phyloP scores from a whole-genome alignment of 23 tunicate genomes.

The Oikopleura dioica region DNA sequence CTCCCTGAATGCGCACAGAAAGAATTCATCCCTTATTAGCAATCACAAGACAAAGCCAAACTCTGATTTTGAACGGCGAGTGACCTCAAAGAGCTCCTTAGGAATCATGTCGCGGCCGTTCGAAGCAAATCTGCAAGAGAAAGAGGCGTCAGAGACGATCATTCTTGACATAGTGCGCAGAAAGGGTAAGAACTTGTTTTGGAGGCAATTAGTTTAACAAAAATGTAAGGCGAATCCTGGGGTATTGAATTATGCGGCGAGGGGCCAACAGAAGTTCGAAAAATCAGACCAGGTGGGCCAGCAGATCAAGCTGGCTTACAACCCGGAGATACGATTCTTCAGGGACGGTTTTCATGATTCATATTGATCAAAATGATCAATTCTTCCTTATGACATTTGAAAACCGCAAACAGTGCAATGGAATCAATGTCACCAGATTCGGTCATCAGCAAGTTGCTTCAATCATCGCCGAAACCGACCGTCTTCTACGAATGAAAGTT shows the following conservation, averaged over 20 bases:
- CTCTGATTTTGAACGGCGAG: no score
- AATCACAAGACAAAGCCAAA: no score
- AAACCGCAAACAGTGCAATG: slow-evolving; percentile 9
- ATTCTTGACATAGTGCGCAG: background rate
- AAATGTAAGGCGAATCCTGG: slow-evolving; percentile 66
- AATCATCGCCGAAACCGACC: background rate
- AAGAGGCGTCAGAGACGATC: background rate
- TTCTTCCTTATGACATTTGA: no score
- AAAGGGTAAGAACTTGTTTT: slow-evolving; percentile 7
- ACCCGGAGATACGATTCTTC: background rate
- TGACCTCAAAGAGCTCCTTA: no score
- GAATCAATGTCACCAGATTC: background rate
- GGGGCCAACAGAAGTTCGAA: slow-evolving; percentile 17
- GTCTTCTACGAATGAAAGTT: slow-evolving; percentile 2
- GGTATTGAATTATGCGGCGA: slow-evolving; percentile 59
- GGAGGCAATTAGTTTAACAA: no score
- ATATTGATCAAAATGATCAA: no score
- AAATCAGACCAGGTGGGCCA: slow-evolving; percentile 10
- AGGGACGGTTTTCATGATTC: no score
- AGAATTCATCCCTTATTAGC: no score
- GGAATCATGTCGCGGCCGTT: slow-evolving; percentile 10
- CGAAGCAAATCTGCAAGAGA: background rate
- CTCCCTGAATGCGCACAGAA: no score
- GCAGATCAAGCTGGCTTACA: slow-evolving; percentile 11
- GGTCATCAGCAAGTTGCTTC: slow-evolving; percentile 13